Base-by-base conservation (phyloP, 2,888 invertebrate species). In the Ecliptopera silaceata region DNA sequence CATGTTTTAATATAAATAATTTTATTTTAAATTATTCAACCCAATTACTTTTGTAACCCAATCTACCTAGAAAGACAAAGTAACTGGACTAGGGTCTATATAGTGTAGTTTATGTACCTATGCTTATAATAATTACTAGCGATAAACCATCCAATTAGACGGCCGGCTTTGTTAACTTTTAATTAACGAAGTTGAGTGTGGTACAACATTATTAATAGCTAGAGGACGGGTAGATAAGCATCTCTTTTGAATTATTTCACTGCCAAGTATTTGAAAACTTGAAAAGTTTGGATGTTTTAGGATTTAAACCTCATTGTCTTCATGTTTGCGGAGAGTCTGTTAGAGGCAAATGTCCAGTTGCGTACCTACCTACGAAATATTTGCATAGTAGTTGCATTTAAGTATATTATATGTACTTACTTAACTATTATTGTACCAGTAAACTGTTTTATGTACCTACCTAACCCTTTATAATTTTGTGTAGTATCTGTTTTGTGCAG, bases 121-220 rank as follows among this genome's bases (percentile, higher is more conserved):
- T 34, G 12, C 34, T 34, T 15, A 15, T 15, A 15, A 15, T 36
- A 55, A 53, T 68, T 65, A 57, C 62, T 63, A 66, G 65, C 76
- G 70, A 75, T 74, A 78, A 75, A 77, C 74, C 76, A 75, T 79
- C 78, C 79, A 81, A 82, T 80, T 79, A 81, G 74, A 74, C 67
- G 67, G 63, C 15, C 52, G 70, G 73, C 78, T 79, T 79, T 80
- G 79, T 82, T 78, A 80, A 80, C 80, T 82, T 82, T 80, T 81
- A 82, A 82, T 79, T 81, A 80, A 80, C 75, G 68, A 70, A 72
- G 71, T 76, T 77, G 74, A 71, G 69, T 78, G 70, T 68, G 39
- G 55, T 45, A 72, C 64, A 69, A 69, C 68, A 68, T 63, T 62
- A 64, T 67, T 63, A 69, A 66, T 63, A 54, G 65, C 60, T 68